Base-by-base conservation (phyloP, 2,797 vertebrate species). In the Sebastes diploproa region DNA sequence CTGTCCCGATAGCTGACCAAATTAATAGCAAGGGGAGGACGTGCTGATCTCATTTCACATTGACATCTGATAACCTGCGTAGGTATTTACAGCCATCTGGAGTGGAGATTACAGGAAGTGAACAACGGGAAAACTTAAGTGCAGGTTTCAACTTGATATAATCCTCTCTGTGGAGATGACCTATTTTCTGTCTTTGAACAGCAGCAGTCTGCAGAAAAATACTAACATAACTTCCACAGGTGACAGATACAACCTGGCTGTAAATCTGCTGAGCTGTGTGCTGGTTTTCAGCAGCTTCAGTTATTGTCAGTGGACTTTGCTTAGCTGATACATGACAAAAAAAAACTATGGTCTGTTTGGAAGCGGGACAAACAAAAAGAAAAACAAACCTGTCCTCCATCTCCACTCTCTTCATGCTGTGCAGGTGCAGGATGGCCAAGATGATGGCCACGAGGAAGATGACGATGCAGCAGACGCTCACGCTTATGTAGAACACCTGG, bases 381-480 rank as follows among this genome's bases (percentile, higher is more conserved):
- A 52, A 62, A 42, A 30, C 94, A n/a, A 89, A 99, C 98, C 98
- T 99, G 96, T 99, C 98, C 90, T 98, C 98, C 94, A 98, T 91
- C 93, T 99, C 98, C 86, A 99, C 97, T 92, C 98, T 97, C 75
- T 99, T 99, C 97, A 99, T 99, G 94, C 98, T 99, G 95, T 99
- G 98, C 86, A 99, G 97, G 94, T 99, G 98, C 83, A 99, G 93
- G 90, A 99, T 97, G 63, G 98, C 98, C 72, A 99, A 90, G 90
- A 99, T 96, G 88, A 99, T 99, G 93, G 98, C 98, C 92, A 99
- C 98, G 13, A 99, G 96, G 92, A 99, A 99, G 92, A 99, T 99
- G 75, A 99, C 98, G 6, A 98, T 98, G 90, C 98, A 99, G 95
- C 98, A 99, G 77, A 99, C 98, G 0, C 98, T 98, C 56, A 99